phyloP scores from a whole-genome alignment of 2,888 invertebrate genomes.

The Argyra leucocephala region DNA sequence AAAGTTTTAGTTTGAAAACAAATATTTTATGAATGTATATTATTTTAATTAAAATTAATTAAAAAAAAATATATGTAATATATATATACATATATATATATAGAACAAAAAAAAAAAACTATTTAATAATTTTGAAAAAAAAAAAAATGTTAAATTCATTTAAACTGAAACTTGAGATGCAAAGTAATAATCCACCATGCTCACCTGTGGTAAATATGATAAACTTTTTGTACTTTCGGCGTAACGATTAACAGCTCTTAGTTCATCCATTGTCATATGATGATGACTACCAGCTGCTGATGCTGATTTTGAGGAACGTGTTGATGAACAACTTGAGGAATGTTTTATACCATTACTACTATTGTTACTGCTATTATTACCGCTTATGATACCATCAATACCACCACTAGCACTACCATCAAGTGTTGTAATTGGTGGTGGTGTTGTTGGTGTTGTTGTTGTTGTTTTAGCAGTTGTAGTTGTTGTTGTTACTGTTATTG shows the following conservation, averaged over 20 bases:
- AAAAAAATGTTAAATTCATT: conserved; percentile 19
- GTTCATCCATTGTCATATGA: conserved; percentile 72
- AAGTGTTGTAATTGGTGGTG: not conserved
- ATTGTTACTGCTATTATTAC: not conserved
- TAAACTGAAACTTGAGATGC: conserved; percentile 40
- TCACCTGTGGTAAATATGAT: conserved; percentile 82
- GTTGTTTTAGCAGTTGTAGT: not conserved
- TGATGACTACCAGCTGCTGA: conserved; percentile 38
- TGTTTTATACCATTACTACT: conserved; percentile 33
- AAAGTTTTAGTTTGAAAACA: too few species aligned
- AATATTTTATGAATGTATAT: too few species aligned
- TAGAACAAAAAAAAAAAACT: not conserved
- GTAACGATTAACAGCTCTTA: conserved; percentile 77
- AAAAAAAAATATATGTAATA: not conserved
- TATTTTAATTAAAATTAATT: conserved; percentile 1
- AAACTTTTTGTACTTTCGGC: conserved; percentile 86
- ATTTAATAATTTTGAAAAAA: conserved; percentile 7
- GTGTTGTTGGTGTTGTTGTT: not conserved
- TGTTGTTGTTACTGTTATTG: not conserved
- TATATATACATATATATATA: too few species aligned
- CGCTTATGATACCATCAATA: not conserved
- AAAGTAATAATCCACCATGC: conserved; percentile 42
- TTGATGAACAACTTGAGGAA: conserved; percentile 55
- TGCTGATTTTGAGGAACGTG: conserved; percentile 48
- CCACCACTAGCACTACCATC: not conserved